Conservation (phyloP, 2,797 vertebrate genomes). For the Champsocephalus gunnari region DNA sequence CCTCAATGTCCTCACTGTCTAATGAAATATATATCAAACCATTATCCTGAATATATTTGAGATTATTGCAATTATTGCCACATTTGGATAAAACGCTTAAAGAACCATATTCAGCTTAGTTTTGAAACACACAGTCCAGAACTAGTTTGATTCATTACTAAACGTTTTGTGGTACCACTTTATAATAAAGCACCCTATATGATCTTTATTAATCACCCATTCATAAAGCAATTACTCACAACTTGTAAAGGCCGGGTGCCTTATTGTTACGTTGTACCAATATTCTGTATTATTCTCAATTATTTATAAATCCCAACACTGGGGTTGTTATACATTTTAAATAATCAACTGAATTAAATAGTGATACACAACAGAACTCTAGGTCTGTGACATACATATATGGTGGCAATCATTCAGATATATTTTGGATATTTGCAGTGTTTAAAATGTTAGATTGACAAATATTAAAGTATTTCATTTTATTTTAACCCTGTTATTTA, state of each 20-base stretch:
- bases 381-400: constrained; percentile 20
- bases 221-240: neutral
- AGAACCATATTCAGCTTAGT: constrained; percentile 3
- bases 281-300: neutral
- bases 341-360: neutral
- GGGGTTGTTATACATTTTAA: neutral
- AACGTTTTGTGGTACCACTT: neutral
- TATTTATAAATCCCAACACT: neutral
- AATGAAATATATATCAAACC: constrained; percentile 21
- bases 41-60: constrained; percentile 45
- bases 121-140: constrained; percentile 14
- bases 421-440: constrained; percentile 55
- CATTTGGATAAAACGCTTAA: constrained; percentile 13
- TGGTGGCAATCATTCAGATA: constrained; percentile 61
- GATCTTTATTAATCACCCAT: neutral
- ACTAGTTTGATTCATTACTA: neutral
- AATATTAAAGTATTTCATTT: neutral
- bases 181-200: neutral
- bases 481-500: constrained; percentile 5
- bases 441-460: constrained; percentile 37
- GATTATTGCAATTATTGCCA: constrained; percentile 46
- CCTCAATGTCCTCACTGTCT: constrained; percentile 48
- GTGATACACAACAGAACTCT: neutral
- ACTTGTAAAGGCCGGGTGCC: neutral
- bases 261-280: constrained; percentile 18